Evolutionary conservation across 2,113 vertebrate genomes (phyloP), one percentile per base, ranked within the genome.

Genomic region (Nothoprocta pentlandii): DNA sequence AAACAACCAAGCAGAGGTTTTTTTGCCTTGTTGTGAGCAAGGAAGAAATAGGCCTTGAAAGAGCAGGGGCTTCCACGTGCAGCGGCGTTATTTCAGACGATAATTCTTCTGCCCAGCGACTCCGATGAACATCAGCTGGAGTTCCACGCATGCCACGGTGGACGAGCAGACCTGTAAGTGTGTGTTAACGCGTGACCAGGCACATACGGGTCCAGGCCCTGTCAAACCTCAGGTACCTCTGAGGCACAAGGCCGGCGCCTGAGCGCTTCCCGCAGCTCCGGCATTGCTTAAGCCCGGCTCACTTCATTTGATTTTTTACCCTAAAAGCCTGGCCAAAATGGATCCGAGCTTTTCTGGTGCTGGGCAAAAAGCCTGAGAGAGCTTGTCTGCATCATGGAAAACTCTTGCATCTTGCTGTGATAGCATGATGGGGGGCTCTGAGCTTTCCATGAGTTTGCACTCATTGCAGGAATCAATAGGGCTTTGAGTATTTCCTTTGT

Each of bases 241-340:
- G 0, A 28, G 81, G 87, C 81, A 69, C n/a, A 3, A 3, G 0
- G 1, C 41, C 44, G 58, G 46, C 71, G 44, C 59, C 58, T 26
- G 58, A 89, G 81, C 42, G 66, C 74, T 73, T 76, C 87, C 62
- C 36, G 20, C 26, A 6, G 39, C 73, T 77, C 74, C 0, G 0
- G 44, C 42, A 10, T 36, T 32, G 16, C 56, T 23, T 58, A 56
- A 36, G 44, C 3, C 4, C 36, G 66, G 49, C 79, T 78, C 17
- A 8, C 32, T 90, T 70, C 0, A 0, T 67, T 77, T 41, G 70
- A 28, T 23, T 53, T 62, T 78, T 42, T 32, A 88, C 67, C 20
- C 6, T 63, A 70, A 92, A 92, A 51, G 47, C 56, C 46, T 51
- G 42, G 56, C 19, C 34, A 86, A 80, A 88, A 81, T 0, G 21